Evolutionary conservation across 2,888 invertebrate genomes (phyloP).

Genomic region (Conops quadrifasciatus): DNA sequence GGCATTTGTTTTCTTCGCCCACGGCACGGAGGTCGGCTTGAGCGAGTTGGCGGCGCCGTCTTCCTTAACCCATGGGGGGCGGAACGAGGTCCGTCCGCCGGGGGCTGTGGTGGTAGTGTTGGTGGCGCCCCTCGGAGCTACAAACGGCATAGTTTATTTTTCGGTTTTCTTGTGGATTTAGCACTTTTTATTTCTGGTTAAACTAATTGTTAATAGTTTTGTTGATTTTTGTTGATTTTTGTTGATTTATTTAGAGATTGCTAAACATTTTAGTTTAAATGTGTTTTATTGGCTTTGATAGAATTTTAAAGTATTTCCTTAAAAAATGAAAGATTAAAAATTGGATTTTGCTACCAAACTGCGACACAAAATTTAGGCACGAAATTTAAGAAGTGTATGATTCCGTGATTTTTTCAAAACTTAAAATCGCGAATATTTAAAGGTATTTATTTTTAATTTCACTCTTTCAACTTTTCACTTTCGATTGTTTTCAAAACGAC

Average conservation of each 20-base stretch:
- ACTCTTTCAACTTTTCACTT: neutral
- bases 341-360: too few relatives aligned
- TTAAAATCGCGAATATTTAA: neutral
- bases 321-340: too few relatives aligned
- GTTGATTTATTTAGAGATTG: neutral
- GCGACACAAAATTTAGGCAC: too few relatives aligned
- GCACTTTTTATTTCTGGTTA: slow-evolving; percentile 40
- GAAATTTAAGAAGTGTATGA: too few relatives aligned
- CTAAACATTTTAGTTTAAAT: neutral
- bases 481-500: neutral
- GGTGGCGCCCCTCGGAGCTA: slow-evolving; percentile 55
- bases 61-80: slow-evolving; percentile 77
- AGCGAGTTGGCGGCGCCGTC: slow-evolving; percentile 63
- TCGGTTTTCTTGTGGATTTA: slow-evolving; percentile 16
- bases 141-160: slow-evolving; percentile 58
- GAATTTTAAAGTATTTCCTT: neutral
- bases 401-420: too few relatives aligned
- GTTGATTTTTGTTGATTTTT: slow-evolving; percentile 21
- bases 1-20: slow-evolving; percentile 64
- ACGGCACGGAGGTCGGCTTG: slow-evolving; percentile 66
- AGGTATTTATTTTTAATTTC: neutral
- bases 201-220: slow-evolving; percentile 36
- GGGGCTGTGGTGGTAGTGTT: slow-evolving; percentile 48
- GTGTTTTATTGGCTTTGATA: slow-evolving; percentile 4
- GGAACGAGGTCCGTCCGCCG: slow-evolving; percentile 71